Conservation (phyloP, 2,113 vertebrate genomes). For the Sprattus sprattus region DNA sequence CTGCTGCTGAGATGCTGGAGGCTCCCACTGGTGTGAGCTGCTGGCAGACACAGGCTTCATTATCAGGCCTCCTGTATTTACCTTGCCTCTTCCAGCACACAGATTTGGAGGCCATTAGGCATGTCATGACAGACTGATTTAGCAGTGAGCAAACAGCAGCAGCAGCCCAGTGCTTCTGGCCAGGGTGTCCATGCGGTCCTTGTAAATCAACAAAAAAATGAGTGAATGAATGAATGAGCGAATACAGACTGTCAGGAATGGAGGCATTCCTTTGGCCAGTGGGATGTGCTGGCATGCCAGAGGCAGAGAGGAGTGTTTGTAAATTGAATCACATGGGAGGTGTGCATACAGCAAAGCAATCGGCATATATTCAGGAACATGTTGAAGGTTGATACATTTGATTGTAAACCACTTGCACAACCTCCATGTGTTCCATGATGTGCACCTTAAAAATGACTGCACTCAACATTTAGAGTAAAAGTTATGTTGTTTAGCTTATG, state of each 20-base stretch:
- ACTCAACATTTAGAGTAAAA: neutral
- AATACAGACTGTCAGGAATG: neutral
- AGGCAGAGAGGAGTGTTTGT: neutral
- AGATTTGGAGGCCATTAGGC: conserved; percentile 42
- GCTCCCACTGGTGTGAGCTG: neutral
- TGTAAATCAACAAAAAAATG: conserved; percentile 25
- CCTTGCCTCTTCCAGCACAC: conserved; percentile 31
- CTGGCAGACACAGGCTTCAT: conserved; percentile 33
- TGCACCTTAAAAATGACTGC: neutral
- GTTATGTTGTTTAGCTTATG: neutral
- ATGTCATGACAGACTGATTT: conserved; percentile 32
- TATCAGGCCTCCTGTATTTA: conserved; percentile 38
- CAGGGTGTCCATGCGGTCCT: conserved; percentile 24
- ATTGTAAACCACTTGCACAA: neutral
- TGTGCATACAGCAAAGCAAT: neutral
- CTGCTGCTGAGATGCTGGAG: neutral
- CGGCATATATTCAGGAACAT: neutral
- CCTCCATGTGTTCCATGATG: neutral
- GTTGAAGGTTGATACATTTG: neutral
- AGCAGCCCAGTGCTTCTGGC: conserved; percentile 26
- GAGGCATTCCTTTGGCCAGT: neutral
- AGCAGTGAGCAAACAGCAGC: conserved; percentile 43
- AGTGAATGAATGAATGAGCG: neutral
- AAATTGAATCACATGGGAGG: neutral
- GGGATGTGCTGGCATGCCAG: neutral